phyloP scores from a whole-genome alignment of 2,888 invertebrate genomes.

The Candidula unifasciata region DNA sequence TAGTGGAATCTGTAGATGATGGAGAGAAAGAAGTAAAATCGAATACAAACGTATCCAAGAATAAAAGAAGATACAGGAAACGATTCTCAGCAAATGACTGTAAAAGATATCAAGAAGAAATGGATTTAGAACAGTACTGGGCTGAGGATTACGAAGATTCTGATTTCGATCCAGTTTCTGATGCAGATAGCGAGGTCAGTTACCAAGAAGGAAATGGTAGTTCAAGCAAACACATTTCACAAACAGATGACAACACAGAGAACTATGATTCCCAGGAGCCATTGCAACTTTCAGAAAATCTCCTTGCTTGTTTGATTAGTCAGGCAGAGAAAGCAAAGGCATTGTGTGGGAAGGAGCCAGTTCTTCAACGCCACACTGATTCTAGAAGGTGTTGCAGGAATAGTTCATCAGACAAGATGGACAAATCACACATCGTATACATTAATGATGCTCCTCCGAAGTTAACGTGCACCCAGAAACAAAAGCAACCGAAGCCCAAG shows the following conservation, averaged over 20 bases:
- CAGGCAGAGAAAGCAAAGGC: conserved; percentile 43
- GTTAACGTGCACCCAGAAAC: not conserved
- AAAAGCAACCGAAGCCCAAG: not conserved
- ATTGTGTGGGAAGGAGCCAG: not conserved
- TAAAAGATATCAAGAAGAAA: not conserved
- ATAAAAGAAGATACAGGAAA: conserved; percentile 18
- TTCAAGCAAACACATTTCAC: no score
- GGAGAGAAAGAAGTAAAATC: conserved; percentile 21
- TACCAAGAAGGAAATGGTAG: not conserved
- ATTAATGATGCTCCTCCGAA: not conserved
- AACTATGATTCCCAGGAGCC: not conserved
- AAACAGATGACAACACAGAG: not conserved
- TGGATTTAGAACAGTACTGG: not conserved
- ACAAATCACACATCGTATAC: conserved; percentile 50
- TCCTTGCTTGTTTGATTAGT: conserved; percentile 35
- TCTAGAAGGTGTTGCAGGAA: not conserved
- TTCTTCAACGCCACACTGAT: not conserved
- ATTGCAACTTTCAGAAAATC: not conserved
- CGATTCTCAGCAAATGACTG: not conserved
- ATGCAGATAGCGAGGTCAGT: not conserved
- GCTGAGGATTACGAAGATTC: not conserved
- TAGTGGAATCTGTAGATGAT: not conserved
- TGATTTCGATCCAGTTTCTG: not conserved
- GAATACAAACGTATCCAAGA: not conserved
- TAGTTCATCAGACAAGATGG: not conserved